Conservation (phyloP, 2,888 invertebrate genomes). For the Venusia cambrica region DNA sequence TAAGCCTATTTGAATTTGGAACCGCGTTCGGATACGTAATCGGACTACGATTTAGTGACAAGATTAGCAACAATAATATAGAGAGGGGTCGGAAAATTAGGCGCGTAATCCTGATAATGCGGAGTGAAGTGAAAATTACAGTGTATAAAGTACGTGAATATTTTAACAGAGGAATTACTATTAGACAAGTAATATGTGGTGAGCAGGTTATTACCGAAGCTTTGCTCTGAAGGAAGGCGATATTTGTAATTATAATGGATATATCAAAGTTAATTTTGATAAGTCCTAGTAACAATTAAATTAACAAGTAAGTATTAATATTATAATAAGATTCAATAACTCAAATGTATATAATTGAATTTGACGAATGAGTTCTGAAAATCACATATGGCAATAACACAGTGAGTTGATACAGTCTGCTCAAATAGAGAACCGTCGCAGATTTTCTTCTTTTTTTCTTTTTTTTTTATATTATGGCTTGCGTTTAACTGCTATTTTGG, state of each 20-base stretch:
- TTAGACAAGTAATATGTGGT: slow-evolving; percentile 32
- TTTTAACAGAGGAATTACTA: slow-evolving; percentile 35
- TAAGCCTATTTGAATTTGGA: slow-evolving; percentile 54
- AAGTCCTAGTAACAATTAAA: slow-evolving; percentile 7
- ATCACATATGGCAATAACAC: too few species aligned
- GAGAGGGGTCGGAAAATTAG: slow-evolving; percentile 49
- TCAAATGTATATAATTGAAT: too few species aligned
- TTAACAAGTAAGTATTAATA: too few species aligned
- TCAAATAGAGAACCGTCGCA: too few species aligned
- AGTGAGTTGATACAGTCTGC: too few species aligned
- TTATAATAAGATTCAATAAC: too few species aligned
- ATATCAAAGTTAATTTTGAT: slow-evolving; percentile 12
- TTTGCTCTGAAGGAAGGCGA: slow-evolving; percentile 9
- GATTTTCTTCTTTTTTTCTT: too few species aligned
- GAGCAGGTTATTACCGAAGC: slow-evolving; percentile 21
- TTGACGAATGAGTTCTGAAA: too few species aligned
- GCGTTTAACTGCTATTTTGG: too few species aligned
- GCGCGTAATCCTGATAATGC: slow-evolving; percentile 54
- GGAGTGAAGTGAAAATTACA: slow-evolving; percentile 58
- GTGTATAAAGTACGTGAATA: slow-evolving; percentile 40
- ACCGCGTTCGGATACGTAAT: slow-evolving; percentile 53
- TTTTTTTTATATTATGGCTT: too few species aligned
- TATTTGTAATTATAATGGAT: slow-evolving; percentile 11
- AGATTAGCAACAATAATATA: slow-evolving; percentile 70
- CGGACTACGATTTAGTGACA: slow-evolving; percentile 71